Conservation (phyloP, 2,888 invertebrate genomes). For the Lymantria monacha region DNA sequence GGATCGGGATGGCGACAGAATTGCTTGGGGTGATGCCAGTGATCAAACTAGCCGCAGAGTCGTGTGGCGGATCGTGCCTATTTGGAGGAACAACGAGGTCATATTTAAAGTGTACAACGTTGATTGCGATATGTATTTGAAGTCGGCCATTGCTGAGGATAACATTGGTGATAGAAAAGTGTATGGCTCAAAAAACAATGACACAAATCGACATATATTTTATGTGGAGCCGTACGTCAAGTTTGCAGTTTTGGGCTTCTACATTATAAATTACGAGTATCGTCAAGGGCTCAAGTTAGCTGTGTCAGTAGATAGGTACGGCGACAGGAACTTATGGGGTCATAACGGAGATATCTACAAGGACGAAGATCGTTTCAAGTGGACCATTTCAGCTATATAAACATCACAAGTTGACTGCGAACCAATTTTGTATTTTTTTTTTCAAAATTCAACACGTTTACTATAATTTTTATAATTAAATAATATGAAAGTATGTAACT, state of each 20-base stretch:
- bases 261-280: constrained; percentile 35
- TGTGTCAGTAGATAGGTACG: constrained; percentile 11
- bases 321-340: constrained; percentile 34
- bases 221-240: constrained; percentile 32
- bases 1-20: constrained; percentile 23
- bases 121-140: not conserved
- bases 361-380: constrained; percentile 7
- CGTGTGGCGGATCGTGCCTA: constrained; percentile 39
- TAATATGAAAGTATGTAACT: too few species aligned
- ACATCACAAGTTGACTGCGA: not conserved
- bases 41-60: constrained; percentile 26
- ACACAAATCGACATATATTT: constrained; percentile 6
- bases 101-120: constrained; percentile 33
- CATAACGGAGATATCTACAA: constrained; percentile 22
- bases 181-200: constrained; percentile 25
- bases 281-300: constrained; percentile 36
- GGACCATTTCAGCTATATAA: constrained; percentile 9
- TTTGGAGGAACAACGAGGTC: constrained; percentile 30
- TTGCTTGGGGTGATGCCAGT: constrained; percentile 31
- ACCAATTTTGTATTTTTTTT: not conserved
- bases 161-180: constrained; percentile 31
- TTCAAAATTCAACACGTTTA: too few species aligned
- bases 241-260: constrained; percentile 32
- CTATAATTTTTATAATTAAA: too few species aligned
- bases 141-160: constrained; percentile 24